These are phyloP conservation scores for Drosophila subquinaria DNA, from an alignment of 2,888 invertebrate genomes.

Conservation along the genomic window DNA sequence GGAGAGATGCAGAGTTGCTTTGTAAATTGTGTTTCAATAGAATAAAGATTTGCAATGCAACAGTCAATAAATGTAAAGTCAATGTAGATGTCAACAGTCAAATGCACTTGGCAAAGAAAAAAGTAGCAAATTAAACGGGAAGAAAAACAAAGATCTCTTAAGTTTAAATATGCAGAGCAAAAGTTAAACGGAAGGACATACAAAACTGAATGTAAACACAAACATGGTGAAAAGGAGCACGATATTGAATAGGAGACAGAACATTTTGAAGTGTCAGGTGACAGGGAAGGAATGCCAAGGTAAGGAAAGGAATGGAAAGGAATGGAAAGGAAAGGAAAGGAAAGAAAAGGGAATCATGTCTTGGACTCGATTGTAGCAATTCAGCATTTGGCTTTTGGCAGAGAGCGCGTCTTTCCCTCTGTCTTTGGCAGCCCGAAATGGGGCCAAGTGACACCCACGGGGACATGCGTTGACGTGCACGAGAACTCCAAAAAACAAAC, in stretches of 20 bases:
- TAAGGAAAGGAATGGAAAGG: too few species aligned
- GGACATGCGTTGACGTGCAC: conserved; percentile 68
- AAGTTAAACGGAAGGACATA: conserved; percentile 54
- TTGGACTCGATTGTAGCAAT: conserved; percentile 43
- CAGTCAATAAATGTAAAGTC: conserved; percentile 48
- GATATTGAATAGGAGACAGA: conserved; percentile 9
- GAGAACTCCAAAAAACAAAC: conserved; percentile 42
- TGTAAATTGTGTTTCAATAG: conserved; percentile 45
- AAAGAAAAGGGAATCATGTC: conserved; percentile 21
- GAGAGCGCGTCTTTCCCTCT: conserved; percentile 39
- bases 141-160: conserved; percentile 20
- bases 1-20: conserved; percentile 22
- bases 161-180: conserved; percentile 35
- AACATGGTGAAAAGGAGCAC: conserved; percentile 18
- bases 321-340: background rate
- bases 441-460: conserved; percentile 53
- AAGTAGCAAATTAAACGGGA: conserved; percentile 17
- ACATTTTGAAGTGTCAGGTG: conserved; percentile 29
- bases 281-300: conserved; percentile 12
- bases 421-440: conserved; percentile 43
- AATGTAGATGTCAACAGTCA: conserved; percentile 63
- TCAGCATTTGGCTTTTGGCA: conserved; percentile 45
- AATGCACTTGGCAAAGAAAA: conserved; percentile 51
- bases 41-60: conserved; percentile 23
- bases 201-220: conserved; percentile 65